Evolutionary conservation across 2,888 invertebrate species (phyloP).

Genomic region (Sinohyriopsis cumingii): DNA sequence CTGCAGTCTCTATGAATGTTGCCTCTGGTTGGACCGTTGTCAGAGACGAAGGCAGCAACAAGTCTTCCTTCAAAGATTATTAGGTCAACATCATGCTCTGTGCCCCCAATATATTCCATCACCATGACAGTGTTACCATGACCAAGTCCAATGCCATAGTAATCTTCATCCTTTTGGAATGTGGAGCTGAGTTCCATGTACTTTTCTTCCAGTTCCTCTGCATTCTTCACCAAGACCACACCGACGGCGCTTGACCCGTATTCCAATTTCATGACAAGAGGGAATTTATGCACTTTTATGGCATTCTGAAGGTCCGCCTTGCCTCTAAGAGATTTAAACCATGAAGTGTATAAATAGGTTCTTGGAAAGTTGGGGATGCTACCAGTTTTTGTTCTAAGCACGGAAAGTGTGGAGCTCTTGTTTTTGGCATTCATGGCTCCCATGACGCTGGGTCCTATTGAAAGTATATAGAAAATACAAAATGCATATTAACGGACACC

Average conservation of each 20-base stretch:
- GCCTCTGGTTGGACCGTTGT: constrained; percentile 50
- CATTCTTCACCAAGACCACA: constrained; percentile 39
- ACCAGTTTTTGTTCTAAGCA: constrained; percentile 18
- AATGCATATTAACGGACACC: no score
- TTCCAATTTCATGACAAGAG: constrained; percentile 49
- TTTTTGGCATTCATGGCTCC: constrained; percentile 45
- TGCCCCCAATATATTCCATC: constrained; percentile 44
- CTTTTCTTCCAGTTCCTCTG: constrained; percentile 27
- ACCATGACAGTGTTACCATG: constrained; percentile 43
- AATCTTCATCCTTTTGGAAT: constrained; percentile 33
- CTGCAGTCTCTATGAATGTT: constrained; percentile 47
- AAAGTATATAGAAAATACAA: no score
- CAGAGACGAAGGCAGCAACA: constrained; percentile 51
- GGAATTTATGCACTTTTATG: constrained; percentile 10
- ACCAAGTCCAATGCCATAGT: constrained; percentile 48
- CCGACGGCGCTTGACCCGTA: constrained; percentile 56
- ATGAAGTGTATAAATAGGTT: constrained; percentile 38
- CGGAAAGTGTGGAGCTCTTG: constrained; percentile 41
- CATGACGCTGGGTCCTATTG: constrained; percentile 21
- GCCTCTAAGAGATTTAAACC: constrained; percentile 18
- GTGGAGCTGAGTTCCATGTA: constrained; percentile 23
- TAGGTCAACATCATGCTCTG: constrained; percentile 55
- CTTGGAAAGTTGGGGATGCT: constrained; percentile 48
- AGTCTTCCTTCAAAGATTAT: constrained; percentile 45
- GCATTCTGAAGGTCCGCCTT: constrained; percentile 23